A percentile compares a stretch with the other conserved stretches of the same genome.
Conservation (phyloP, 2,113 vertebrate species). For the Ammodytes marinus region DNA sequence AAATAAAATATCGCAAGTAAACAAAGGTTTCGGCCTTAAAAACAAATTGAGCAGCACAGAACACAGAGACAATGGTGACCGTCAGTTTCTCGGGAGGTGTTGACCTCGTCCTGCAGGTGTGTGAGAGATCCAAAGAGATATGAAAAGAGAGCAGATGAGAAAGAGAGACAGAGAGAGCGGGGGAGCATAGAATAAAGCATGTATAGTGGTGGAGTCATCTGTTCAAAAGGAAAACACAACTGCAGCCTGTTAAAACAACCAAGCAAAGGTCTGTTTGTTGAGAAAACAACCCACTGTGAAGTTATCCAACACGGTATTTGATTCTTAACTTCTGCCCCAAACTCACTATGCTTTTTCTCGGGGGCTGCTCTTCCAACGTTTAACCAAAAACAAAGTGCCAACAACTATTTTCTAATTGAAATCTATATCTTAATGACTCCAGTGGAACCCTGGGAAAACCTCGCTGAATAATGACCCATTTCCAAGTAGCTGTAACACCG, state of each 20-base stretch:
- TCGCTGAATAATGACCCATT: background rate
- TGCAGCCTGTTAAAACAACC: slow-evolving; percentile 35
- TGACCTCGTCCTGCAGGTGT: slow-evolving; percentile 25
- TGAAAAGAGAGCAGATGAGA: background rate
- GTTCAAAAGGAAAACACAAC: slow-evolving; percentile 39
- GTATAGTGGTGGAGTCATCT: slow-evolving; percentile 10
- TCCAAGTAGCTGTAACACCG: slow-evolving; percentile 2
- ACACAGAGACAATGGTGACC: background rate
- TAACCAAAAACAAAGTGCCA: slow-evolving; percentile 11
- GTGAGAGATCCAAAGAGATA: slow-evolving; percentile 34
- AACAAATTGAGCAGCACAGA: background rate
- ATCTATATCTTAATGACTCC: slow-evolving; percentile 13
- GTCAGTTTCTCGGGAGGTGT: background rate
- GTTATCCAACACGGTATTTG: slow-evolving; percentile 18
- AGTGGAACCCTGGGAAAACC: background rate
- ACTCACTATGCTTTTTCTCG: background rate
- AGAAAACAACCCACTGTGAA: slow-evolving; percentile 55
- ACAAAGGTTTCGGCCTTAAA: background rate
- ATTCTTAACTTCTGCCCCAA: slow-evolving; percentile 16
- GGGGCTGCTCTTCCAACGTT: background rate
- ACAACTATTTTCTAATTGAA: slow-evolving; percentile 11
- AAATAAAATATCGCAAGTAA: background rate
- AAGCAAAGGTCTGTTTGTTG: slow-evolving; percentile 44
- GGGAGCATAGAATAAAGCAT: background rate
- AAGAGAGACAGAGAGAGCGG: background rate